Percentiles rank a stretch among this genome's conserved stretches.
phyloP scores from a whole-genome alignment of 2,888 invertebrate species.

The Caprella mutica region DNA sequence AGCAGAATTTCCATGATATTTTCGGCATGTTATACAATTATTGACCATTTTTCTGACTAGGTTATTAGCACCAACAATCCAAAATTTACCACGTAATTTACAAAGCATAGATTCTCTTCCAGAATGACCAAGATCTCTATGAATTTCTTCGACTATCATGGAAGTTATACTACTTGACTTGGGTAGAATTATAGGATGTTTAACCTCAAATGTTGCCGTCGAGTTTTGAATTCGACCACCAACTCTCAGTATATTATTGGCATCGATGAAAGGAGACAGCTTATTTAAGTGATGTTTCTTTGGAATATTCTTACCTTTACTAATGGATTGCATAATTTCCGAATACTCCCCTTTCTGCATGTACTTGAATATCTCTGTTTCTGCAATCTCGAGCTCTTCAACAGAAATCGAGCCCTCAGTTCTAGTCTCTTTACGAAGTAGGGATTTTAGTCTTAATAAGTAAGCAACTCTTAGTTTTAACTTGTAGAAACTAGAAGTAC shows the following conservation, averaged over 20 bases:
- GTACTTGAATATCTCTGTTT: neutral
- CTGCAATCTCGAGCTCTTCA: neutral
- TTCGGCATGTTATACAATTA: neutral
- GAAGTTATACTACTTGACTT: neutral
- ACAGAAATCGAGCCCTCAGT: neutral
- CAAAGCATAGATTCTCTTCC: neutral
- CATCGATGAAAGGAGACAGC: neutral
- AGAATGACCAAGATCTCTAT: neutral
- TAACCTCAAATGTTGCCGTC: too few relatives aligned
- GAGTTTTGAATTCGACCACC: neutral
- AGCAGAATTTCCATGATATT: neutral
- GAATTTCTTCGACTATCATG: neutral
- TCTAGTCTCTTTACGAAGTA: neutral
- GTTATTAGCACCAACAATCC: neutral
- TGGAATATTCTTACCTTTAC: too few relatives aligned
- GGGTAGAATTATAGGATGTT: neutral
- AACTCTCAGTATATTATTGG: neutral
- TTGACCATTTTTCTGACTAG: neutral
- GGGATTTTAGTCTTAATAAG: neutral
- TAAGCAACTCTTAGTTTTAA: neutral
- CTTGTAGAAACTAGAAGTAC: too few relatives aligned
- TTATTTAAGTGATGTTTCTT: too few relatives aligned
- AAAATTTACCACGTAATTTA: neutral
- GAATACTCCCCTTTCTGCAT: neutral
- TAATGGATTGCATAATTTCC: too few relatives aligned